phyloP scores from a whole-genome alignment of 2,113 vertebrate genomes.

The Salvelinus alpinus region DNA sequence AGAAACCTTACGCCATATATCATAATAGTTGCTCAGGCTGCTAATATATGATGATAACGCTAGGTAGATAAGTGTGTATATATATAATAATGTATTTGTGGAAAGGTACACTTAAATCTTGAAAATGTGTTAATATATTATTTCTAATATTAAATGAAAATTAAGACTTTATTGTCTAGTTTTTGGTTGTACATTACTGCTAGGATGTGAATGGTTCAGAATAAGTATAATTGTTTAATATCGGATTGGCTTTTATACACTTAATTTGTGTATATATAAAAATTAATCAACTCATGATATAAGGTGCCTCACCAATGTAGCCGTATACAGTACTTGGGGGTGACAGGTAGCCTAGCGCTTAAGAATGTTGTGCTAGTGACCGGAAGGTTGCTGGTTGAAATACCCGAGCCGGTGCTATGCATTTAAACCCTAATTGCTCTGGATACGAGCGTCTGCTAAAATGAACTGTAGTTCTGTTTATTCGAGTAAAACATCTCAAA shows the following conservation, averaged over 20 bases:
- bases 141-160: constrained; percentile 30
- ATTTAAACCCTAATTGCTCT: background rate
- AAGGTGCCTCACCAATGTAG: constrained; percentile 54
- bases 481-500: constrained; percentile 16
- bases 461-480: background rate
- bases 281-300: constrained; percentile 13
- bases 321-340: too few species aligned
- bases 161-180: constrained; percentile 1
- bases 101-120: constrained; percentile 33
- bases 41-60: constrained; percentile 54
- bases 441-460: background rate
- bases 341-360: too few species aligned
- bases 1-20: constrained; percentile 21
- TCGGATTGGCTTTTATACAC: background rate
- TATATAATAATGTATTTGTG: constrained; percentile 23
- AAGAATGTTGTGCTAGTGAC: too few species aligned
- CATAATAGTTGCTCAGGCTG: constrained; percentile 61
- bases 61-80: constrained; percentile 41
- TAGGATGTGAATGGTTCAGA: constrained; percentile 1
- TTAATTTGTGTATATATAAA: background rate
- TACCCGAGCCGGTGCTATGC: too few species aligned
- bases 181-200: constrained; percentile 53
- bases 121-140: constrained; percentile 42
- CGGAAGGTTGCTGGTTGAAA: too few species aligned
- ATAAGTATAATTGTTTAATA: constrained; percentile 27